Conservation (phyloP, 2,888 invertebrate species). For the Eledona agricola region DNA sequence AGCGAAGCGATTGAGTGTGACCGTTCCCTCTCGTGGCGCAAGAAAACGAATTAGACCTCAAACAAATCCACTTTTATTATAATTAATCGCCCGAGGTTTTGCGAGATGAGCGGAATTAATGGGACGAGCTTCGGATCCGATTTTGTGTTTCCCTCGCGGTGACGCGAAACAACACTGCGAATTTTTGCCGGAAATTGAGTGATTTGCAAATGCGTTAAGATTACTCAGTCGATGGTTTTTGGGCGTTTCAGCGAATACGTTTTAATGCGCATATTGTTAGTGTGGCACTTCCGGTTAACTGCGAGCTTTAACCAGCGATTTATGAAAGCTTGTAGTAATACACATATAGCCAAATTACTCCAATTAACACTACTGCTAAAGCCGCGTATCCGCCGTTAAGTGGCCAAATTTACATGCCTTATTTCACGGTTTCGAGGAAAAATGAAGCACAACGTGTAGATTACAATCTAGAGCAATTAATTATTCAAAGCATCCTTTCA, state of each 20-base stretch:
- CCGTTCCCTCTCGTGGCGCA: too few relatives aligned
- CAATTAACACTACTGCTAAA: conserved; percentile 29
- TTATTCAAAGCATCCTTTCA: conserved; percentile 9
- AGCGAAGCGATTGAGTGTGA: too few relatives aligned
- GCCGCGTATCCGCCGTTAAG: conserved; percentile 26
- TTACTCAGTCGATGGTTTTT: conserved; percentile 16
- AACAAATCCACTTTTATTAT: conserved; percentile 7
- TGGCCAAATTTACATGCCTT: conserved; percentile 30
- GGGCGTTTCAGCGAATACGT: conserved; percentile 6
- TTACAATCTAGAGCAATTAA: conserved; percentile 14
- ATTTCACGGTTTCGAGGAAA: too few relatives aligned
- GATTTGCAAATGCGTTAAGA: too few relatives aligned
- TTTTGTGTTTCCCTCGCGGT: too few relatives aligned
- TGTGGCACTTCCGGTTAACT: conserved; percentile 29
- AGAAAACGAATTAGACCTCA: conserved; percentile 3
- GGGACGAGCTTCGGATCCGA: too few relatives aligned
- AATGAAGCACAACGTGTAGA: too few relatives aligned
- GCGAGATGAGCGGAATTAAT: conserved; percentile 4
- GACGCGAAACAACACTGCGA: too few relatives aligned
- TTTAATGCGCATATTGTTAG: conserved; percentile 23
- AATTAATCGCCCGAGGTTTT: conserved; percentile 6
- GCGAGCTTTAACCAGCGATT: conserved; percentile 29
- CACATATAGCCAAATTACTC: conserved; percentile 31
- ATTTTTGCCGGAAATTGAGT: too few relatives aligned
- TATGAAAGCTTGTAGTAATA: conserved; percentile 30